A percentile compares a stretch with the other conserved stretches of the same genome.
phyloP scores from a whole-genome alignment of 2,888 invertebrate species.

The Drosophila anceps region DNA sequence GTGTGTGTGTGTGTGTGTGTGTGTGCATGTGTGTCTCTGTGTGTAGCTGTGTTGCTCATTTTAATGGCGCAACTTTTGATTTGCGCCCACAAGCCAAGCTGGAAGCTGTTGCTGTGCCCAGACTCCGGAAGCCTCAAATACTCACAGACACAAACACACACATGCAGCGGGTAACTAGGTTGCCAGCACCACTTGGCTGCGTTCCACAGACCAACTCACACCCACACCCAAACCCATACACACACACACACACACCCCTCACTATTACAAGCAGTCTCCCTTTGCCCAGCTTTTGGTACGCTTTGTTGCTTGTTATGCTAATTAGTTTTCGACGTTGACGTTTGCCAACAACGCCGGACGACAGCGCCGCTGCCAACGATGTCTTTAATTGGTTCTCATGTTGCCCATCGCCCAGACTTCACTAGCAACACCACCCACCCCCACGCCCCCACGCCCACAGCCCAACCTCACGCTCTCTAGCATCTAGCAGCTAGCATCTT shows the following conservation, averaged over 20 bases:
- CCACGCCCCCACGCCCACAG: neutral
- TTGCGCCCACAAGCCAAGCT: slow-evolving; percentile 35
- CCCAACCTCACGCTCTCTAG: neutral
- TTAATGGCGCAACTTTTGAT: slow-evolving; percentile 75
- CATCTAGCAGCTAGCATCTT: slow-evolving; percentile 3
- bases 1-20: neutral
- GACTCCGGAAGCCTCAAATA: slow-evolving; percentile 39
- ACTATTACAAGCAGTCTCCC: slow-evolving; percentile 7
- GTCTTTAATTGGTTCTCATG: slow-evolving; percentile 84
- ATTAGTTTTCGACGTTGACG: slow-evolving; percentile 83
- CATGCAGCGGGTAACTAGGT: slow-evolving; percentile 35
- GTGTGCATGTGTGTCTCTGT: slow-evolving; percentile 2
- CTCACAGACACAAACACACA: slow-evolving; percentile 7
- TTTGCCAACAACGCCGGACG: slow-evolving; percentile 75
- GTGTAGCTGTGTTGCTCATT: slow-evolving; percentile 42
- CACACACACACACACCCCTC: slow-evolving; percentile 3
- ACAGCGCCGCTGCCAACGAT: slow-evolving; percentile 66
- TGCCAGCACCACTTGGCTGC: slow-evolving; percentile 38
- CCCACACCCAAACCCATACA: slow-evolving; percentile 5
- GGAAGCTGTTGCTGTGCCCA: slow-evolving; percentile 21
- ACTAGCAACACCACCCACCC: neutral
- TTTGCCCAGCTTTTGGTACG: slow-evolving; percentile 42
- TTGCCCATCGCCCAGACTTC: slow-evolving; percentile 61
- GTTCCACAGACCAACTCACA: slow-evolving; percentile 11
- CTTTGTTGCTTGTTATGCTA: slow-evolving; percentile 82